A percentile compares a stretch with the other conserved stretches of the same genome.
phyloP scores from a whole-genome alignment of 2,113 vertebrate genomes.

The Menura novaehollandiae region DNA sequence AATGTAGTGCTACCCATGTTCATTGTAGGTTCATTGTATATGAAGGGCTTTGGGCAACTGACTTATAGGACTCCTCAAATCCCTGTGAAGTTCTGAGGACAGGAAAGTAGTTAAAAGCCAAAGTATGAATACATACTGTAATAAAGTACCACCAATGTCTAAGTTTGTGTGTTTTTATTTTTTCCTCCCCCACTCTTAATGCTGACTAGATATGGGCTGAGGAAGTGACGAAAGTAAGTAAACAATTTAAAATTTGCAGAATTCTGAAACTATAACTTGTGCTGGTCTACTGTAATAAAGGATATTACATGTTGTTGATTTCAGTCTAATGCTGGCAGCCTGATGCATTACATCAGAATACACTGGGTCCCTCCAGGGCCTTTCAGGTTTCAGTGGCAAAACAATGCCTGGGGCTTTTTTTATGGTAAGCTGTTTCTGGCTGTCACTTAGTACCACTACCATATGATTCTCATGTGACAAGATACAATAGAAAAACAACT shows the following conservation, averaged over 20 bases:
- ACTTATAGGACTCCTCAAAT: neutral
- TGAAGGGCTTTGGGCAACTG: neutral
- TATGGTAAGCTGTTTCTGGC: neutral
- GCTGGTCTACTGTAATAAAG: neutral
- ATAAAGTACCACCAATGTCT: constrained; percentile 5
- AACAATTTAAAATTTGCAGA: constrained; percentile 64
- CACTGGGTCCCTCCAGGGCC: neutral
- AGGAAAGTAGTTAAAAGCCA: neutral
- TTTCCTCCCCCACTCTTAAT: constrained; percentile 70
- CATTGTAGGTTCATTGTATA: neutral
- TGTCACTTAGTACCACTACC: neutral
- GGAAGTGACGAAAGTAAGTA: constrained; percentile 96
- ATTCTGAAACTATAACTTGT: constrained; percentile 31
- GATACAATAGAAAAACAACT: neutral
- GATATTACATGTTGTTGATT: neutral
- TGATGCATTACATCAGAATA: neutral
- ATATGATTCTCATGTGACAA: neutral
- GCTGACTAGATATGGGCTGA: constrained; percentile 93
- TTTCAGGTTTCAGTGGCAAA: neutral
- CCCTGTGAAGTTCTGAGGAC: neutral
- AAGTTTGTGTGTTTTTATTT: constrained; percentile 40
- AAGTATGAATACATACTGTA: neutral
- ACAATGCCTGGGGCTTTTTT: neutral
- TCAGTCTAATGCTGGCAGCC: neutral
- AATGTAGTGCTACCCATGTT: neutral